phyloP scores from a whole-genome alignment of 2,888 invertebrate species.

The Euproctis similis region DNA sequence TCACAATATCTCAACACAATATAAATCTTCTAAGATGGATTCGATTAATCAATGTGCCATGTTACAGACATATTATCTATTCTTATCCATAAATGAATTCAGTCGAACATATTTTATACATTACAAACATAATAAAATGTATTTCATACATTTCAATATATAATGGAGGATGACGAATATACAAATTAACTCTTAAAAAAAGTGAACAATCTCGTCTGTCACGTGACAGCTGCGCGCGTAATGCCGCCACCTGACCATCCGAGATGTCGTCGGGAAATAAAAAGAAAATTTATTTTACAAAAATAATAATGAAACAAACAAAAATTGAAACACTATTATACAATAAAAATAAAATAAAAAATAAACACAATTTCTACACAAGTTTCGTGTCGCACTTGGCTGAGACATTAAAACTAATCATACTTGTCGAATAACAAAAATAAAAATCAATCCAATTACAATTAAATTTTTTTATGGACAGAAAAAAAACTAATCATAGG shows the following conservation, averaged over 20 bases:
- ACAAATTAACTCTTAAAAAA: slow-evolving; percentile 40
- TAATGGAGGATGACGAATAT: slow-evolving; percentile 38
- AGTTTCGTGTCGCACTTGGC: slow-evolving; percentile 30
- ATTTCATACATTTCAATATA: slow-evolving; percentile 41
- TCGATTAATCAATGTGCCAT: slow-evolving; percentile 21
- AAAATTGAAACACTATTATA: slow-evolving; percentile 51
- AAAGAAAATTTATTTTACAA: slow-evolving; percentile 62
- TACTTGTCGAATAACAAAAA: slow-evolving; percentile 13
- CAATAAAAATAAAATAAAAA: no score
- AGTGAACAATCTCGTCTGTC: slow-evolving; percentile 16
- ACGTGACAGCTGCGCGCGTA: slow-evolving; percentile 11
- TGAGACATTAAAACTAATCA: slow-evolving; percentile 24
- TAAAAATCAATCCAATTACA: slow-evolving; percentile 14
- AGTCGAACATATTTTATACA: slow-evolving; percentile 30
- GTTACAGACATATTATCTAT: slow-evolving; percentile 18
- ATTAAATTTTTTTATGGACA: slow-evolving; percentile 23
- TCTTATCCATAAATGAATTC: slow-evolving; percentile 29
- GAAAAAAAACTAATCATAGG: slow-evolving; percentile 27
- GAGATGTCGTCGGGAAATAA: no score
- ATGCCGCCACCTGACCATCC: slow-evolving; percentile 29
- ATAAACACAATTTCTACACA: slow-evolving; percentile 46
- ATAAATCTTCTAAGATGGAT: slow-evolving; percentile 27
- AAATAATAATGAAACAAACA: slow-evolving; percentile 46
- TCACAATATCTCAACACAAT: slow-evolving; percentile 35
- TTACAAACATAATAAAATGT: slow-evolving; percentile 30